Evolutionary conservation across 1,140 invertebrate genomes (phyloP), one percentile per base, ranked within the genome.

Genomic region (Schlechtendalia chinensis): DNA sequence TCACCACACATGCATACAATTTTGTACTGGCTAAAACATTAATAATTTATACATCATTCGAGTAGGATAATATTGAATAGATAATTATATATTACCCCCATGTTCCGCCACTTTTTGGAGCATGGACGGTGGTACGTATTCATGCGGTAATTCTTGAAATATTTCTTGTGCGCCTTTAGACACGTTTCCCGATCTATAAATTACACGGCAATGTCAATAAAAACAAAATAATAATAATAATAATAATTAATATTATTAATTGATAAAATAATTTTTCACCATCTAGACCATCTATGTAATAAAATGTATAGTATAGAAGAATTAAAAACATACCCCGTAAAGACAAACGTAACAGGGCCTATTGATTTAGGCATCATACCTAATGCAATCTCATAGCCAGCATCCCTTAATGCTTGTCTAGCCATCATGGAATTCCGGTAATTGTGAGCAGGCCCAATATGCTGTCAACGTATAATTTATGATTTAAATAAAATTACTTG

Each of bases 291-390:
- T 32, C 5, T 24, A 24, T 1, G n/a, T 53, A 19, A 47, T 16
- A n/a, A 56, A 54, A 27, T 50, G 47, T 14, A 12, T 6, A 14
- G 47, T 50, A 50, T 50, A 50, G 5, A 14, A 50, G n/a, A n/a
- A 45, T 45, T 4, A 45, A 45, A 5, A n/a, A 5, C 2, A n/a
- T 85, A 89, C 95, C 98, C 98, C 12, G 98, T 99, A 84, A 99
- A 99, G 1, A 99, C 93, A 87, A 99, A 98, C 0, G 96, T 98
- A 4, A 99, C 86, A 0, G 98, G 98, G 0, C 98, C 98, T 77
- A 99, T 92, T 0, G 97, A 99, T 85, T 96, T 95, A 17, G 98
- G 98, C 95, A 99, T 96, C 87, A 96, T 93, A 19, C 96, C 97
- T 50, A 99, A 86, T 0, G 97, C 92, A 58, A 99, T 98, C 88